Evolutionary conservation across 2,113 vertebrate species (phyloP), one percentile per base, ranked within the genome.

Genomic region (Polypterus senegalus): DNA sequence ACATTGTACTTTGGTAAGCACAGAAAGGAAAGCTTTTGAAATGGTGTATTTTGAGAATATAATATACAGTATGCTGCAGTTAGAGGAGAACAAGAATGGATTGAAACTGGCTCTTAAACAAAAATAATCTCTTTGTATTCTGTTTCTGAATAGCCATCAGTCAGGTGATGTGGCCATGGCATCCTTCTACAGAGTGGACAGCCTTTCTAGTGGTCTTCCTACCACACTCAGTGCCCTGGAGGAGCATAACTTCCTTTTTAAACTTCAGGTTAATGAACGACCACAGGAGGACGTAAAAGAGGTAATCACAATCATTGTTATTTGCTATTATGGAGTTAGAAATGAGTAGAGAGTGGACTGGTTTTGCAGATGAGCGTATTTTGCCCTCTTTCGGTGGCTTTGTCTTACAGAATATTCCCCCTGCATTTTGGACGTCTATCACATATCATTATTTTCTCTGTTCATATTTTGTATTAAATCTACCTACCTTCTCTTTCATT

Each of bases 191-290:
- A 81, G 83, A 1, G 75, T 93, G 62, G 75, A 85, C 48, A 77
- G 80, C 0, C 65, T 76, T 5, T 77, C 84, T 27, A 79, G 83
- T 0, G 74, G 69, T 9, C 82, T 91, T 69, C 90, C 90, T 59
- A 89, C 88, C 2, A 82, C 70, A 56, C 91, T 94, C 46, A 82
- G 66, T 3, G 83, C 91, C 57, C 82, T 92, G 46, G 91, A 94
- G 71, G 89, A 92, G 69, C 92, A 93, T 56, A 92, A 89, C 73
- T 92, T 92, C 77, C 81, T 94, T 46, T 94, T 94, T 76, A 88
- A 91, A 71, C 74, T 94, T 61, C 82, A 91, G 68, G 85, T 82
- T 0, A 78, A 80, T 1, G 84, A 92, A 69, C 81, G 84, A 58
- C 85, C 80, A 5, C 85, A 87, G 3, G 76, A 86, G 27, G 84